These are phyloP conservation scores for Platypus cylindrus DNA, from an alignment of 2,888 invertebrate species.

Conservation along the genomic window DNA sequence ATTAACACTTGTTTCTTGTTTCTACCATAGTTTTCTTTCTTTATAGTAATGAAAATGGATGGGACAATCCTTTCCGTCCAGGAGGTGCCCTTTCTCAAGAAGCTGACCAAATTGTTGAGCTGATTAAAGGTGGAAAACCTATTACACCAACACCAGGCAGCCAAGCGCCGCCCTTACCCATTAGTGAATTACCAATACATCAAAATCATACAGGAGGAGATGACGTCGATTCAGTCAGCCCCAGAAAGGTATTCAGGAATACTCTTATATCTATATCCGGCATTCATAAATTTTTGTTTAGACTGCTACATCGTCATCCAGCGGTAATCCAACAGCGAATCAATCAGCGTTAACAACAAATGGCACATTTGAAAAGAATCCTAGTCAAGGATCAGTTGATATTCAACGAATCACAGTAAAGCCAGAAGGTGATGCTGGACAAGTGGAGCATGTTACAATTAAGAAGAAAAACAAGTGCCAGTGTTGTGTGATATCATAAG, in stretches of 20 bases:
- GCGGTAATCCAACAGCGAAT: conserved; percentile 18
- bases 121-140: conserved; percentile 84
- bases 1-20: conserved; percentile 1
- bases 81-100: conserved; percentile 90
- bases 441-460: conserved; percentile 83
- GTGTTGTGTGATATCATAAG: conserved; percentile 84
- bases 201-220: conserved; percentile 10
- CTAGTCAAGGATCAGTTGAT: conserved; percentile 45
- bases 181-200: conserved; percentile 32
- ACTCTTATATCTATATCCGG: not conserved
- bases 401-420: conserved; percentile 59
- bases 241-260: conserved; percentile 13
- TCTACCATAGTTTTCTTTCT: conserved; percentile 3
- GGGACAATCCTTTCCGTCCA: conserved; percentile 96
- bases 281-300: not conserved
- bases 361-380: conserved; percentile 28
- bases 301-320: not conserved
- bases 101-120: conserved; percentile 90
- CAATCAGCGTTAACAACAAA: conserved; percentile 26
- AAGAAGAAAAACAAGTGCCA: conserved; percentile 94
- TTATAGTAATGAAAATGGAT: conserved; percentile 84
- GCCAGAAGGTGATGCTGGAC: conserved; percentile 54
- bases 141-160: conserved; percentile 60
- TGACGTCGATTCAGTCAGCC: conserved; percentile 9
- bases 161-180: conserved; percentile 40